These are phyloP conservation scores for Carassius auratus DNA, from an alignment of 2,113 vertebrate genomes.

Conservation along the genomic window DNA sequence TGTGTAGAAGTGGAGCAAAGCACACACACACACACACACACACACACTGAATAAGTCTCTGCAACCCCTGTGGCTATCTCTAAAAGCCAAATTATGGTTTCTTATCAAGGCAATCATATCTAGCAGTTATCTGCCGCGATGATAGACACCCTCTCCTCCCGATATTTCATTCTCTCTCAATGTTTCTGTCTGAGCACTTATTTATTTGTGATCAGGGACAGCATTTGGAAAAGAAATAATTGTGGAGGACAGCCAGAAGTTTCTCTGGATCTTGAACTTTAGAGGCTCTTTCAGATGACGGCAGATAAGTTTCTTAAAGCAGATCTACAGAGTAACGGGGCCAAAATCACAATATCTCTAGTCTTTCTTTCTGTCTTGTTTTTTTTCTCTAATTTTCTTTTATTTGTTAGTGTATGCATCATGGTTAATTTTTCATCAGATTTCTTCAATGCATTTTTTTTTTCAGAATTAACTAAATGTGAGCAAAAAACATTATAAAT, in stretches of 20 bases:
- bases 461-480: background rate
- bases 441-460: background rate
- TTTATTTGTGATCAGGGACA: constrained; percentile 78
- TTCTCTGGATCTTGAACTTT: constrained; percentile 70
- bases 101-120: constrained; percentile 97
- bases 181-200: constrained; percentile 62
- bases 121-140: constrained; percentile 84
- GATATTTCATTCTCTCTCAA: constrained; percentile 45
- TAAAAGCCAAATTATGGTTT: constrained; percentile 88
- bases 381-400: background rate
- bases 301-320: background rate
- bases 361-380: background rate
- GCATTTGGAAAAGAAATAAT: constrained; percentile 78
- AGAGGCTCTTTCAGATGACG: constrained; percentile 60
- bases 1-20: constrained; percentile 60
- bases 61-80: constrained; percentile 90
- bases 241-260: constrained; percentile 73
- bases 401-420: constrained; percentile 11
- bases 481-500: background rate
- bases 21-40: constrained; percentile 58
- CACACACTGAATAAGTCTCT: constrained; percentile 79
- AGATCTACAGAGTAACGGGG: background rate
- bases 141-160: constrained; percentile 65
- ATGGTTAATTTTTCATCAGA: background rate
- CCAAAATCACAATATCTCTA: background rate